These are phyloP conservation scores for Formica selysi DNA, from an alignment of 1,140 invertebrate species.

Conservation along the genomic window DNA sequence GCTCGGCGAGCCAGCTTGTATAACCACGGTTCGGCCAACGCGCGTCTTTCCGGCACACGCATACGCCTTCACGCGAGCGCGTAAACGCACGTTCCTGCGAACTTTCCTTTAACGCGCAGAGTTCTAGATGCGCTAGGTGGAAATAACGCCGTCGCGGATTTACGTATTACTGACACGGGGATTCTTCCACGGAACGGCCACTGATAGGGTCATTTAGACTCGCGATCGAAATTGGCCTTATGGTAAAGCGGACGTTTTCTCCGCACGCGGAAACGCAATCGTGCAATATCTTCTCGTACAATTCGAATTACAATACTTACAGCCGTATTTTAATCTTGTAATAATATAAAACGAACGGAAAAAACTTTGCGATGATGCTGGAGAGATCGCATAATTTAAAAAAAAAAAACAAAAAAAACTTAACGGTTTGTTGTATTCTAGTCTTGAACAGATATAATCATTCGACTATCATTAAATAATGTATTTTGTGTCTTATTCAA, in stretches of 20 bases:
- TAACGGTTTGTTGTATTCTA: not conserved
- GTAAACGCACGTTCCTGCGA: slow-evolving; percentile 71
- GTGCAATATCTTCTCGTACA: not conserved
- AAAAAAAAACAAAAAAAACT: not conserved
- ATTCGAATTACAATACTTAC: not conserved
- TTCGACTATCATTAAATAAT: not conserved
- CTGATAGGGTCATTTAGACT: slow-evolving; percentile 24
- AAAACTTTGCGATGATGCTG: not conserved
- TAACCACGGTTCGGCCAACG: slow-evolving; percentile 40
- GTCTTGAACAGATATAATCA: not conserved
- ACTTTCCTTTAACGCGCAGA: slow-evolving; percentile 58
- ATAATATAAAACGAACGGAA: slow-evolving; percentile 6
- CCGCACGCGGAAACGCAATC: not conserved
- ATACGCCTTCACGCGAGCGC: slow-evolving; percentile 58
- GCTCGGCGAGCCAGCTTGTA: slow-evolving; percentile 49
- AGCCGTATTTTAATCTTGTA: too few species aligned
- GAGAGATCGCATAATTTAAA: not conserved
- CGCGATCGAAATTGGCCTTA: not conserved
- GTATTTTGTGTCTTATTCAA: slow-evolving; percentile 6
- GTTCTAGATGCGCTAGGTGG: slow-evolving; percentile 37
- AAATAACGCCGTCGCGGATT: slow-evolving; percentile 62
- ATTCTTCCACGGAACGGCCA: slow-evolving; percentile 34
- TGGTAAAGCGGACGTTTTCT: not conserved
- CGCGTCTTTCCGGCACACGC: slow-evolving; percentile 67
- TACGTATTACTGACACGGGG: slow-evolving; percentile 62